Conservation (phyloP, 2,888 invertebrate genomes). For the Agonopterix subpropinquella region DNA sequence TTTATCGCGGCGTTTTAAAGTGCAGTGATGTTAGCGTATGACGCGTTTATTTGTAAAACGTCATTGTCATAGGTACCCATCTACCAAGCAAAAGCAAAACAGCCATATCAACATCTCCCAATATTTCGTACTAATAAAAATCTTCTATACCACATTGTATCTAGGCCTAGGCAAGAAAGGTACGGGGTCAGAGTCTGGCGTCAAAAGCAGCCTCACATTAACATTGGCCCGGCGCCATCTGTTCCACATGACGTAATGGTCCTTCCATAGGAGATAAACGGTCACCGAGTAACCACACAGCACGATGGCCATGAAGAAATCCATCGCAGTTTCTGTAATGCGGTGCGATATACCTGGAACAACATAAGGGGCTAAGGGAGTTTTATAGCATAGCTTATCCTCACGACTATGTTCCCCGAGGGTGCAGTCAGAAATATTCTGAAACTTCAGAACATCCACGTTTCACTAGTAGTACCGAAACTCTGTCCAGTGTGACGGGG, state of each 20-base stretch:
- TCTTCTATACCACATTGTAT: constrained; percentile 51
- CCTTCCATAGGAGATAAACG: constrained; percentile 78
- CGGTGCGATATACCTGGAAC: constrained; percentile 64
- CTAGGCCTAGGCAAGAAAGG: constrained; percentile 58
- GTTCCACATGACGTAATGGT: constrained; percentile 82
- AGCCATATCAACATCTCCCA: not conserved
- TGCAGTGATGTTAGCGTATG: too few species aligned
- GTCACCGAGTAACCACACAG: constrained; percentile 78
- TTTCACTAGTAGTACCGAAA: too few species aligned
- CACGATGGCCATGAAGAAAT: constrained; percentile 78
- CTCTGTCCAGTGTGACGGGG: too few species aligned
- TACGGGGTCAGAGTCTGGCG: constrained; percentile 66
- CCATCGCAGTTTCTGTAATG: constrained; percentile 78
- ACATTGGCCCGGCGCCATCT: constrained; percentile 80
- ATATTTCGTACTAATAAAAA: too few species aligned
- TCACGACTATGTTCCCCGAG: too few species aligned
- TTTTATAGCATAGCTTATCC: too few species aligned
- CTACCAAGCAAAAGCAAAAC: not conserved
- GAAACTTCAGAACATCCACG: too few species aligned
- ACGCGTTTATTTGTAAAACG: too few species aligned
- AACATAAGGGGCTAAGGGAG: not conserved
- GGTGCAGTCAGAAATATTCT: too few species aligned
- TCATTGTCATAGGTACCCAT: too few species aligned
- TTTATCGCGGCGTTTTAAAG: too few species aligned
- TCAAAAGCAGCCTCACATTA: constrained; percentile 76